A percentile compares a stretch with the other conserved stretches of the same genome.
phyloP scores from a whole-genome alignment of 2,888 invertebrate species.

The Eristalis tenax region DNA sequence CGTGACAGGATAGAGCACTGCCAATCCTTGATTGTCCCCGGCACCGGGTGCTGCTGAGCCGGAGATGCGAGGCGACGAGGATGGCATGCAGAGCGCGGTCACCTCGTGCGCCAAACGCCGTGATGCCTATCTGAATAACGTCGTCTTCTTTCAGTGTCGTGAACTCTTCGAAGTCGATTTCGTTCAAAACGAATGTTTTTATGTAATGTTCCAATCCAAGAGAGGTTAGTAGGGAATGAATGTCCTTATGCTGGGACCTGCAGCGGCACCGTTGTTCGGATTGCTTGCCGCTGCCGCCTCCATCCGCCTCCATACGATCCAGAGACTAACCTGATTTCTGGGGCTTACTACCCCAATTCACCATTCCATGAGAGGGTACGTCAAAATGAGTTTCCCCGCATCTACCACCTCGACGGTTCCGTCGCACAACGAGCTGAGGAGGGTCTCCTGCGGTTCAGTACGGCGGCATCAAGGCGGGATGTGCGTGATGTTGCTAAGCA shows the following conservation, averaged over 20 bases:
- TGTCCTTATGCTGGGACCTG: slow-evolving; percentile 79
- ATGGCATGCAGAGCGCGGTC: slow-evolving; percentile 76
- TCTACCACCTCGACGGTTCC: too few relatives aligned
- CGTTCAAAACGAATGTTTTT: slow-evolving; percentile 90
- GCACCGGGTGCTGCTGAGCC: slow-evolving; percentile 87
- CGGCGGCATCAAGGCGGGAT: too few relatives aligned
- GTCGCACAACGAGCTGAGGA: too few relatives aligned
- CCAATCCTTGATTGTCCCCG: slow-evolving; percentile 40
- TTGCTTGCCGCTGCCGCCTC: slow-evolving; percentile 25
- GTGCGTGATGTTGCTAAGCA: too few relatives aligned
- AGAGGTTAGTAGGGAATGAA: slow-evolving; percentile 82
- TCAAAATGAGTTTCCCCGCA: too few relatives aligned
- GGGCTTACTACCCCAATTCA: too few relatives aligned
- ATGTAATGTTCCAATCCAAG: slow-evolving; percentile 86
- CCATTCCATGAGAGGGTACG: too few relatives aligned
- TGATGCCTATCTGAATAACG: slow-evolving; percentile 92
- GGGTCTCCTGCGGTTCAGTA: too few relatives aligned
- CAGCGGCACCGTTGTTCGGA: not conserved
- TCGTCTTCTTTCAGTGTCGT: slow-evolving; percentile 94
- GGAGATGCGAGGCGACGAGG: slow-evolving; percentile 83
- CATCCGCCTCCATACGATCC: too few relatives aligned
- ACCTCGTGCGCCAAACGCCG: slow-evolving; percentile 92
- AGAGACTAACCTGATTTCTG: too few relatives aligned
- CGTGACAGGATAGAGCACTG: slow-evolving; percentile 47
- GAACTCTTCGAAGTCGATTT: slow-evolving; percentile 94